A percentile compares a stretch with the other conserved stretches of the same genome.
Evolutionary conservation across 2,113 vertebrate species (phyloP).

Genomic region (Australoheros scitulus): DNA sequence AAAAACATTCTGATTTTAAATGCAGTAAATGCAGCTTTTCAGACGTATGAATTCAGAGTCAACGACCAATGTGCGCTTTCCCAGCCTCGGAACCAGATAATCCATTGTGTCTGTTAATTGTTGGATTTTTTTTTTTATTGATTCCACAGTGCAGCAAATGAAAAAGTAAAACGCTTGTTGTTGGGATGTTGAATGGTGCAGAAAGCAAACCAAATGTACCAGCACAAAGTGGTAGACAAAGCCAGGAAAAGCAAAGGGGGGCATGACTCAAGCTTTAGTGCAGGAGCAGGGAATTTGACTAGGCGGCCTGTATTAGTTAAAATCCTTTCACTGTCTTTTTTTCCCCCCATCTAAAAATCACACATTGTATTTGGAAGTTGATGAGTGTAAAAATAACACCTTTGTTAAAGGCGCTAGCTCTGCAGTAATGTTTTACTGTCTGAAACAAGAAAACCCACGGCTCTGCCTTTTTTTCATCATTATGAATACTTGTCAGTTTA

Average conservation of each 20-base stretch:
- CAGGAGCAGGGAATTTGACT: background rate
- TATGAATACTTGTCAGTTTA: background rate
- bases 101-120: background rate
- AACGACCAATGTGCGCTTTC: background rate
- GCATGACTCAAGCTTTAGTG: background rate
- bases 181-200: background rate
- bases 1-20: background rate
- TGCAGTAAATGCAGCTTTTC: slow-evolving; percentile 2
- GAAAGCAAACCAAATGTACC: slow-evolving; percentile 1
- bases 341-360: background rate
- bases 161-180: slow-evolving; percentile 13
- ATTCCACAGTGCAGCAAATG: background rate
- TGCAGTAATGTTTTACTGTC: background rate
- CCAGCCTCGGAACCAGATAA: background rate
- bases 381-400: background rate
- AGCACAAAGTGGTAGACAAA: background rate
- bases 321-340: background rate
- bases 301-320: background rate
- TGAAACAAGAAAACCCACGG: background rate
- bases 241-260: background rate
- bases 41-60: background rate
- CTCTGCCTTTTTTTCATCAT: background rate
- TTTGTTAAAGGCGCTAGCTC: background rate
- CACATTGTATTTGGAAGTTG: background rate
- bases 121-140: slow-evolving; percentile 15